Percentiles rank a stretch among this genome's conserved stretches.
phyloP scores from a whole-genome alignment of 2,888 invertebrate genomes.

The Sialis lutaria region DNA sequence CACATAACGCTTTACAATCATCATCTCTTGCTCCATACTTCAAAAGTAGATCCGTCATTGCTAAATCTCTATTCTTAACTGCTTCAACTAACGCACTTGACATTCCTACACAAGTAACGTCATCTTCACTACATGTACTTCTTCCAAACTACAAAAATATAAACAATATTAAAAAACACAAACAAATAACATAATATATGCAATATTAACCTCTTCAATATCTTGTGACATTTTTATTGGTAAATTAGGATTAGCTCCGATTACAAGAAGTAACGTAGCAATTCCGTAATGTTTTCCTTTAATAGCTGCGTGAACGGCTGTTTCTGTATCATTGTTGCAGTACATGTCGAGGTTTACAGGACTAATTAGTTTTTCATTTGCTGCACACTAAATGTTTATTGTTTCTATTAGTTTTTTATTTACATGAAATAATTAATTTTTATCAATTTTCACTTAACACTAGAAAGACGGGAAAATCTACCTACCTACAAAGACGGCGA shows the following conservation, averaged over 20 bases:
- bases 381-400: constrained; percentile 1
- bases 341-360: constrained; percentile 58
- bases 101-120: constrained; percentile 23
- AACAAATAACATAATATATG: background rate
- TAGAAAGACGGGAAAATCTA: too few species aligned
- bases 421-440: too few species aligned
- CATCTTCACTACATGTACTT: constrained; percentile 27
- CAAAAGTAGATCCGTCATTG: constrained; percentile 60
- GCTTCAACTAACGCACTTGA: constrained; percentile 50
- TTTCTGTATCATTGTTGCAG: constrained; percentile 61
- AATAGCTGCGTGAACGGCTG: constrained; percentile 68
- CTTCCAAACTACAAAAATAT: constrained; percentile 14
- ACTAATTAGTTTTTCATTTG: constrained; percentile 33
- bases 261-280: constrained; percentile 46
- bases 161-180: background rate
- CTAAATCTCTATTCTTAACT: constrained; percentile 44
- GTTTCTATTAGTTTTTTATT: too few species aligned
- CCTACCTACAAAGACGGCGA: too few species aligned
- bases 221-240: constrained; percentile 35
- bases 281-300: constrained; percentile 58
- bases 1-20: constrained; percentile 61
- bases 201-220: constrained; percentile 18
- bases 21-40: constrained; percentile 76
- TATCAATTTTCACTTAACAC: too few species aligned
- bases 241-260: constrained; percentile 71